Conservation (phyloP, 2,888 invertebrate genomes). For the Pollenia labialis region DNA sequence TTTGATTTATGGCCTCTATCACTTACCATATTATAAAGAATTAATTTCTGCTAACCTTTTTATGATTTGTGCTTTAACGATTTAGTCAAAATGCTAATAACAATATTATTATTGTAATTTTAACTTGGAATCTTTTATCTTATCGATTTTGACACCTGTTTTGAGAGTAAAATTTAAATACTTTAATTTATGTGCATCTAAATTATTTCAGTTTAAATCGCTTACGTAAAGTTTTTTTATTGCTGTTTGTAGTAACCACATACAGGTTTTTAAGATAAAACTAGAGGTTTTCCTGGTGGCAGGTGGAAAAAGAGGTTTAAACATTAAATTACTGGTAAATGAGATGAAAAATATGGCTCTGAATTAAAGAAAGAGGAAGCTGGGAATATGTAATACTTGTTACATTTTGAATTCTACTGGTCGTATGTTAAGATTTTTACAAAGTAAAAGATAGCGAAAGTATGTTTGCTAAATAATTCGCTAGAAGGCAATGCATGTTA, state of each 20-base stretch:
- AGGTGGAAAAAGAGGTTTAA: too few species aligned
- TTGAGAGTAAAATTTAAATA: constrained; percentile 16
- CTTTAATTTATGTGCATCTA: constrained; percentile 60
- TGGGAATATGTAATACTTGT: too few species aligned
- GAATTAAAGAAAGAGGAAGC: too few species aligned
- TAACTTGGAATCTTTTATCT: constrained; percentile 6
- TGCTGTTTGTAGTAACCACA: constrained; percentile 7
- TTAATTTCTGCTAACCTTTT: constrained; percentile 15
- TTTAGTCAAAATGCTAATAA: constrained; percentile 22
- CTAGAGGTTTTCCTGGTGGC: not conserved
- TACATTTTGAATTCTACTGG: too few species aligned
- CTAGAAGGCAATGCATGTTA: too few species aligned
- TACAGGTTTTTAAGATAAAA: not conserved
- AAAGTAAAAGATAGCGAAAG: too few species aligned
- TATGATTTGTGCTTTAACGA: constrained; percentile 34
- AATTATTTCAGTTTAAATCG: constrained; percentile 29
- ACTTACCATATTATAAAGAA: not conserved
- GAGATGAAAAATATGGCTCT: too few species aligned
- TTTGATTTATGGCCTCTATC: constrained; percentile 23
- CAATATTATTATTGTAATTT: constrained; percentile 18
- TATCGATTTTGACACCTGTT: constrained; percentile 55
- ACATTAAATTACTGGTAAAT: too few species aligned
- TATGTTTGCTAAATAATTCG: too few species aligned
- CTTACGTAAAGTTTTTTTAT: not conserved
- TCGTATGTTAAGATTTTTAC: too few species aligned